Evolutionary conservation across 2,113 vertebrate genomes (phyloP).

Genomic region (Alligator mississippiensis): DNA sequence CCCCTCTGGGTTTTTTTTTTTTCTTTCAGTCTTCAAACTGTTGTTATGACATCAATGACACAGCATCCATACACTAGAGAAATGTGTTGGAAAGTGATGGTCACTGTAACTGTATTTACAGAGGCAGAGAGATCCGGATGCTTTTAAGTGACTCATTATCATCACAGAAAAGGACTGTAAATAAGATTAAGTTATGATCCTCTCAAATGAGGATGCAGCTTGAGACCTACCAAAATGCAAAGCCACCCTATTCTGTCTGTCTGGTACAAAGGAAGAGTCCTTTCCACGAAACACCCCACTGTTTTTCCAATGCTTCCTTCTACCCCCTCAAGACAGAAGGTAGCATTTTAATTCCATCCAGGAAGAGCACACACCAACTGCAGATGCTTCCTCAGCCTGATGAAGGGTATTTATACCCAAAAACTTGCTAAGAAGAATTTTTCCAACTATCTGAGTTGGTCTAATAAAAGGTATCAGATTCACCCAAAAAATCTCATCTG

Average conservation of each 20-base stretch:
- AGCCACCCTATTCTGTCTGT: not conserved
- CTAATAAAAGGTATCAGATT: no score
- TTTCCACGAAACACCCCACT: not conserved
- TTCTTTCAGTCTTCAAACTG: not conserved
- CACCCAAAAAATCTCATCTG: no score
- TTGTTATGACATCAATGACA: conserved; percentile 19
- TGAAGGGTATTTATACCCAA: no score
- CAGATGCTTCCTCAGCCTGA: no score
- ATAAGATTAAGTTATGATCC: not conserved
- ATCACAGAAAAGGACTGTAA: conserved; percentile 23
- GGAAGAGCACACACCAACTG: no score
- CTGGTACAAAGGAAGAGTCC: not conserved
- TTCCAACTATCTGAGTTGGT: no score
- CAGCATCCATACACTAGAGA: not conserved
- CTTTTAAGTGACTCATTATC: not conserved
- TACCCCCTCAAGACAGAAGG: not conserved
- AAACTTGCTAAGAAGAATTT: no score
- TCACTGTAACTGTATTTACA: conserved; percentile 35
- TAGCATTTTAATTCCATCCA: accelerated
- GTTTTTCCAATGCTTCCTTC: not conserved
- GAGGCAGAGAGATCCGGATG: not conserved
- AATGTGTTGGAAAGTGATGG: not conserved
- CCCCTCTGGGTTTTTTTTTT: not conserved
- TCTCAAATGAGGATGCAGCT: not conserved
- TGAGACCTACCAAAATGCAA: not conserved